phyloP scores from a whole-genome alignment of 2,888 invertebrate genomes.

The Eupelmus urozonus region DNA sequence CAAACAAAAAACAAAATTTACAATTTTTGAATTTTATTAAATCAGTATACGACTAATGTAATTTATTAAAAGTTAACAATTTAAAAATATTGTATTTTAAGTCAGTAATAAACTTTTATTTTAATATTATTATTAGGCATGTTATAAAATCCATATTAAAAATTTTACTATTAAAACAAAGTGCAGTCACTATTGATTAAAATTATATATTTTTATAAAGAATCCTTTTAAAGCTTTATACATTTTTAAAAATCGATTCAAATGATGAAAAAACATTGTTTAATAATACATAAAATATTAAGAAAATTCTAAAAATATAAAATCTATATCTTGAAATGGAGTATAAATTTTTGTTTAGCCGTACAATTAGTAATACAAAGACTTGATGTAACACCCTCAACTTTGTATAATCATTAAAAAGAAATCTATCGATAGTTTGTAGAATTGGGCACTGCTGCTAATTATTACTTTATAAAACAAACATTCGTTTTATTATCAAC shows the following conservation, averaged over 20 bases:
- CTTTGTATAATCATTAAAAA: slow-evolving; percentile 21
- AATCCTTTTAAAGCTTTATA: slow-evolving; percentile 48
- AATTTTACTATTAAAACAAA: slow-evolving; percentile 30
- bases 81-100: slow-evolving; percentile 22
- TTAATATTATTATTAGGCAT: slow-evolving; percentile 26
- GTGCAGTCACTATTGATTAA: slow-evolving; percentile 44
- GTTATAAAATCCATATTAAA: slow-evolving; percentile 25
- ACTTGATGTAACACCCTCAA: slow-evolving; percentile 35
- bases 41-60: slow-evolving; percentile 47
- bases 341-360: slow-evolving; percentile 57
- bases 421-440: slow-evolving; percentile 25
- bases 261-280: slow-evolving; percentile 43
- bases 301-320: slow-evolving; percentile 32
- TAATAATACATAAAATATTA: slow-evolving; percentile 21
- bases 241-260: slow-evolving; percentile 44
- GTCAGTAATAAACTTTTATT: slow-evolving; percentile 15
- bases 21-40: slow-evolving; percentile 27
- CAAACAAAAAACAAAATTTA: slow-evolving; percentile 20
- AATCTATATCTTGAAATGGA: slow-evolving; percentile 14
- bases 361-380: slow-evolving; percentile 36
- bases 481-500: slow-evolving; percentile 25
- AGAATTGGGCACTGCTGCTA: slow-evolving; percentile 40
- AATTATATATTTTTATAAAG: slow-evolving; percentile 57
- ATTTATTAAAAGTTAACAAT: slow-evolving; percentile 27
- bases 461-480: slow-evolving; percentile 19